Evolutionary conservation across 2,113 vertebrate species (phyloP).

Genomic region (Sebastes fasciatus): DNA sequence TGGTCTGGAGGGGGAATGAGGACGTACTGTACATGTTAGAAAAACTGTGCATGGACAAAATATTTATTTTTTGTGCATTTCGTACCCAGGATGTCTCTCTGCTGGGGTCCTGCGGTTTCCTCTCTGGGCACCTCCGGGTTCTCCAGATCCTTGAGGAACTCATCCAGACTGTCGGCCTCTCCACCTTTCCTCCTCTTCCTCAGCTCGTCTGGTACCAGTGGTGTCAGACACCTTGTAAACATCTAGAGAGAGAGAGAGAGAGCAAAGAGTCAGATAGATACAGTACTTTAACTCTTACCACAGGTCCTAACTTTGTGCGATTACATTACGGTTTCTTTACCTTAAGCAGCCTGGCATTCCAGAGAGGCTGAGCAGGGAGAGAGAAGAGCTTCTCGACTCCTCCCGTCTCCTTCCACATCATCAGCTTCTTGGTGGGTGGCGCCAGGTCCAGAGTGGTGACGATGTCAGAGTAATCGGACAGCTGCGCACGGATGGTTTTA

Average conservation of each 20-base stretch:
- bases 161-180: conserved; percentile 96
- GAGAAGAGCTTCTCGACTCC: conserved; percentile 99
- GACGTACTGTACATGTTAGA: not conserved
- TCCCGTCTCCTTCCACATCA: conserved; percentile 99
- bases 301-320: not conserved
- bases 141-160: conserved; percentile 97
- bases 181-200: conserved; percentile 96
- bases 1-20: conserved; percentile 85
- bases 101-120: conserved; percentile 84
- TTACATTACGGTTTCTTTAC: conserved; percentile 68
- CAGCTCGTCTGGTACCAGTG: conserved; percentile 95
- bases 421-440: conserved; percentile 96
- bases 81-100: conserved; percentile 91
- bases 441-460: conserved; percentile 98
- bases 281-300: not conserved
- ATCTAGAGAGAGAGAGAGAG: conserved; percentile 82
- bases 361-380: conserved; percentile 94
- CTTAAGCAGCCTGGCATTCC: conserved; percentile 95
- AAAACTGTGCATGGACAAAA: not conserved
- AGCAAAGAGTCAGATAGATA: not conserved
- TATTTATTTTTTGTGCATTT: not conserved
- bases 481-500: conserved; percentile 96
- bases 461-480: conserved; percentile 98
- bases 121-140: conserved; percentile 96
- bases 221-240: conserved; percentile 97